These are phyloP conservation scores for Pocillopora grandis DNA, from an alignment of 92 coral and sea anemone genomes.

Conservation along the genomic window DNA sequence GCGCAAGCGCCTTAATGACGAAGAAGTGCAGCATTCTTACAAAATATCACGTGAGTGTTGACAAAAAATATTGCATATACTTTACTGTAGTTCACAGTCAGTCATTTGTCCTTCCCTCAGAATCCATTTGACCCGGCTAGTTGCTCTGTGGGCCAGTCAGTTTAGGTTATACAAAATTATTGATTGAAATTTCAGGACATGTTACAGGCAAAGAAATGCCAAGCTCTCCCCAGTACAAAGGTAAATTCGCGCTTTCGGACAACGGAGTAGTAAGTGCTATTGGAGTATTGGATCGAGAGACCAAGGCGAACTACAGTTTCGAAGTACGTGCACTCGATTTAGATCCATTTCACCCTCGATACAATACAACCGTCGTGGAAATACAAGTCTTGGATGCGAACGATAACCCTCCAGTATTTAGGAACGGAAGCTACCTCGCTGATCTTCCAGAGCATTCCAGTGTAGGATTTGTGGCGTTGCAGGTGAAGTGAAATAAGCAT, in stretches of 20 bases:
- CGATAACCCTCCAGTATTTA: slow-evolving; percentile 85
- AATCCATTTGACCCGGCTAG: too few species aligned
- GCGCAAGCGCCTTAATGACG: slow-evolving; percentile 61
- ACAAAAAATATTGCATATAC: neutral
- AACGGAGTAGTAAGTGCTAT: slow-evolving; percentile 73
- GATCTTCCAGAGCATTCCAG: slow-evolving; percentile 72
- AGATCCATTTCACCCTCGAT: slow-evolving; percentile 76
- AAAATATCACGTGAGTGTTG: slow-evolving; percentile 74
- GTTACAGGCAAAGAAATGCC: slow-evolving; percentile 78
- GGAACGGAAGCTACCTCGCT: slow-evolving; percentile 59
- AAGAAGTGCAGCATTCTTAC: slow-evolving; percentile 75
- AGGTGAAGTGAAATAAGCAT: slow-evolving; percentile 42
- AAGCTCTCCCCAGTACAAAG: slow-evolving; percentile 69
- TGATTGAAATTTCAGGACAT: slow-evolving; percentile 58
- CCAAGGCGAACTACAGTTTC: slow-evolving; percentile 64
- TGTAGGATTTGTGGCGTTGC: slow-evolving; percentile 57
- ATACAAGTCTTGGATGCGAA: slow-evolving; percentile 81
- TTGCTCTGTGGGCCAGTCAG: too few species aligned
- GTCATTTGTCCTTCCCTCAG: too few species aligned
- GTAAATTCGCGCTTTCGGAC: slow-evolving; percentile 35
- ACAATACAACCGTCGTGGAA: slow-evolving; percentile 75
- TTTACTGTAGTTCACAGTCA: too few species aligned
- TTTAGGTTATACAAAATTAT: neutral
- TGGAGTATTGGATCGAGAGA: slow-evolving; percentile 81
- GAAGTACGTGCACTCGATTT: slow-evolving; percentile 81